Evolutionary conservation across 37 sponge, comb jelly and placozoan species (phyloP), one percentile per base, ranked within the genome.

Genomic region (Beroe ovata): DNA sequence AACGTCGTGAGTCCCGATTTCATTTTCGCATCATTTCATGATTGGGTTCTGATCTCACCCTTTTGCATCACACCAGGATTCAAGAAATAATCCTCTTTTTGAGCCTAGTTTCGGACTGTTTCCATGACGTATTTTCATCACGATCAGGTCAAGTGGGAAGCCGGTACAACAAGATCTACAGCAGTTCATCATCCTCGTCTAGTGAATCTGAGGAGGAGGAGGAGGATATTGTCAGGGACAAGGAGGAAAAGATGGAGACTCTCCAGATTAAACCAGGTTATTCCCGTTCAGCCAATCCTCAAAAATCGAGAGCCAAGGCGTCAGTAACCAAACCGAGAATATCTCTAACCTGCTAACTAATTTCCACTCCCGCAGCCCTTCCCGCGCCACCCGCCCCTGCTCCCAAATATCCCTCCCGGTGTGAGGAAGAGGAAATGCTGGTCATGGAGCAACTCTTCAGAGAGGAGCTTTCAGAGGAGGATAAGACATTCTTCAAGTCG

Each of bases 91-190:
- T n/a, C n/a, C n/a, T n/a, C n/a, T n/a, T n/a, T n/a, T n/a, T n/a
- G n/a, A n/a, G n/a, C n/a, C n/a, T n/a, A n/a, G n/a, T n/a, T n/a
- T n/a, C n/a, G n/a, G n/a, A n/a, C n/a, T n/a, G n/a, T n/a, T n/a
- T n/a, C n/a, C n/a, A n/a, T n/a, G n/a, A n/a, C n/a, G n/a, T n/a
- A n/a, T n/a, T 47, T 16, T 11, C 63, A 26, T 62, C 63, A 20
- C 21, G 3, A 6, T 14, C 84, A 77, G 84, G 28, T 16, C 84
- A 77, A 77, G 69, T 66, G 33, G 84, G 84, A 21, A 77, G 33
- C 84, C 39, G 84, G 47, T 77, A 77, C n/a, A 39, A 77, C 54
- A 77, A 39, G 54, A 77, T 77, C 84, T 77, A 77, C 84, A 77
- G 84, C 47, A 36, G 38, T 40, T 77, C 84, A 1, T 77, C 84